Percentiles rank a stretch among this genome's conserved stretches.
phyloP scores from a whole-genome alignment of 2,888 invertebrate genomes.

The Entomobrya proxima region DNA sequence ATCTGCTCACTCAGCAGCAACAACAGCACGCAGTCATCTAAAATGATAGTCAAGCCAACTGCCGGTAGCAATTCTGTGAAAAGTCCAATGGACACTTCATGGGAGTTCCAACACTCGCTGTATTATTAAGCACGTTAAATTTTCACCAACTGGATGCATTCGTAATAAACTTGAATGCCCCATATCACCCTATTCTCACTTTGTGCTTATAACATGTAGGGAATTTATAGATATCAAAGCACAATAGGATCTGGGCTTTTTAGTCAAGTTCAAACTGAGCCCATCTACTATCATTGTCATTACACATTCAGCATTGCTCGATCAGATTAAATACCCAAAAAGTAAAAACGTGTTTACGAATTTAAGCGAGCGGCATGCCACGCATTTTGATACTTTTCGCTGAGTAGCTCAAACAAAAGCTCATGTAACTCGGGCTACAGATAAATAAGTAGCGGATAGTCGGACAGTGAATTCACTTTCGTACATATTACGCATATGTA shows the following conservation, averaged over 20 bases:
- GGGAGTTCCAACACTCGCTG: neutral
- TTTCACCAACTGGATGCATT: constrained; percentile 9
- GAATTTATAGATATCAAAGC: neutral
- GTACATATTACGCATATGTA: too few relatives aligned
- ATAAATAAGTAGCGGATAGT: too few relatives aligned
- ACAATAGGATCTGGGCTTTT: neutral
- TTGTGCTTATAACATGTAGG: neutral
- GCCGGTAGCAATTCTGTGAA: constrained; percentile 19
- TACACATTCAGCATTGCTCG: neutral
- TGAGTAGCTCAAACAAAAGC: neutral
- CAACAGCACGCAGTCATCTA: neutral
- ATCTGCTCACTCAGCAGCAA: constrained; percentile 25
- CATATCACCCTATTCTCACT: too few relatives aligned
- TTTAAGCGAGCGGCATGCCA: neutral
- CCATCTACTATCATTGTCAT: neutral
- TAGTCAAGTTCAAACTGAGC: neutral
- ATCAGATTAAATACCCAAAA: neutral
- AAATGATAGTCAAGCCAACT: constrained; percentile 5
- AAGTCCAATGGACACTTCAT: constrained; percentile 29
- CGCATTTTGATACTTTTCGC: neutral
- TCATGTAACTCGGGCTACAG: too few relatives aligned
- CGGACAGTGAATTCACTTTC: too few relatives aligned
- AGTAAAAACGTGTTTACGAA: neutral
- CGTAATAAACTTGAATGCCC: neutral
- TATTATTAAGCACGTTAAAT: constrained; percentile 8